Conservation (phyloP, 1,140 invertebrate genomes). For the Octopus sinensis region DNA sequence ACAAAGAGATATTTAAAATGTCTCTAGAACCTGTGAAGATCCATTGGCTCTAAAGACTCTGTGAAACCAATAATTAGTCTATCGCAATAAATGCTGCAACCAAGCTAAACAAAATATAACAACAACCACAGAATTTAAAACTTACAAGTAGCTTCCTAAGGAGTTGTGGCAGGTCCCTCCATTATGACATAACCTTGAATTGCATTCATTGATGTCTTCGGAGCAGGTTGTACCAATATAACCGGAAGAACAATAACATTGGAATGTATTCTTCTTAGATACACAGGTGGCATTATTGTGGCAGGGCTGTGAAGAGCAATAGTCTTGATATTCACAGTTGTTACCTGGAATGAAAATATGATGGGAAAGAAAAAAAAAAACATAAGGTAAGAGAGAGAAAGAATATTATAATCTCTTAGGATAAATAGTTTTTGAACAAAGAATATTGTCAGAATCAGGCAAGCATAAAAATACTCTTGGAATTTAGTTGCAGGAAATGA, state of each 20-base stretch:
- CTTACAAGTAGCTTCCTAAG: conserved; percentile 81
- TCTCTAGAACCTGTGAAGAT: too few species aligned
- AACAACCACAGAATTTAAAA: not conserved
- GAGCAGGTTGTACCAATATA: conserved; percentile 67
- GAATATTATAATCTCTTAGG: not conserved
- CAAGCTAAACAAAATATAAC: too few species aligned
- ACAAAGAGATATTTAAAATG: too few species aligned
- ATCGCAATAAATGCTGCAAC: too few species aligned
- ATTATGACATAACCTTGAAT: conserved; percentile 79
- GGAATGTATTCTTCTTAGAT: conserved; percentile 64
- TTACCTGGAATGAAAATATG: conserved; percentile 66
- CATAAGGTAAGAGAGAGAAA: not conserved
- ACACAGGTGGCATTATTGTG: conserved; percentile 49
- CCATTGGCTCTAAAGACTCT: too few species aligned
- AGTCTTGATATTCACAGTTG: conserved; percentile 77
- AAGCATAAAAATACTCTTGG: too few species aligned
- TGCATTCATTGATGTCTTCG: conserved; percentile 86
- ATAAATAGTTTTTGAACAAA: not conserved
- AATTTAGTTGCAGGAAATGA: too few species aligned
- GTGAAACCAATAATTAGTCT: too few species aligned
- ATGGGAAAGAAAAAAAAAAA: conserved; percentile 7
- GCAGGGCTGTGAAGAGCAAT: conserved; percentile 50
- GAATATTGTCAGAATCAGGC: too few species aligned
- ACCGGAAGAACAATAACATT: conserved; percentile 45
- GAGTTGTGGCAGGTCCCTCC: conserved; percentile 78